Conservation (phyloP, 1,140 invertebrate species). For the Drosophila sucinea region DNA sequence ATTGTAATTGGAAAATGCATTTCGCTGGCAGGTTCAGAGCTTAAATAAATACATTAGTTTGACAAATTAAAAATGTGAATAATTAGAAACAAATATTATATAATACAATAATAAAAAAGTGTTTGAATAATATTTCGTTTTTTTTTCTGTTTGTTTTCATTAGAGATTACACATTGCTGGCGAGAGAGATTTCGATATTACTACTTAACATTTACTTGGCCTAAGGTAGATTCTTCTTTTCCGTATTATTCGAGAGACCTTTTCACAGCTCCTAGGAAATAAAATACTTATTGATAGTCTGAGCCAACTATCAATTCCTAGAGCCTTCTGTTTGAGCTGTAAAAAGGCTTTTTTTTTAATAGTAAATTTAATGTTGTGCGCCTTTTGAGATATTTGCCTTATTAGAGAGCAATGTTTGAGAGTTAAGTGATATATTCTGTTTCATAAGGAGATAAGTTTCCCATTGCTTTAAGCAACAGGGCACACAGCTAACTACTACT, state of each 20-base stretch:
- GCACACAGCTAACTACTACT: constrained; percentile 39
- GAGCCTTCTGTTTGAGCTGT: neutral
- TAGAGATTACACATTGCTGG: constrained; percentile 18
- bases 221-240: constrained; percentile 45
- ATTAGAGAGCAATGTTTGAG: constrained; percentile 40
- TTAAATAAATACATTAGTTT: constrained; percentile 57
- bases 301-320: constrained; percentile 12
- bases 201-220: constrained; percentile 62
- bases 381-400: constrained; percentile 51
- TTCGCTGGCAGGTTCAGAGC: constrained; percentile 70
- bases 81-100: constrained; percentile 32
- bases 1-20: constrained; percentile 62
- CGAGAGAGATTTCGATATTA: constrained; percentile 39
- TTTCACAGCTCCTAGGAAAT: neutral
- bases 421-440: constrained; percentile 28
- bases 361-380: constrained; percentile 41
- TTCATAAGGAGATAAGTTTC: constrained; percentile 33
- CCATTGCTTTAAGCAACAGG: constrained; percentile 51
- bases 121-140: constrained; percentile 11
- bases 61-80: neutral
- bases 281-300: neutral
- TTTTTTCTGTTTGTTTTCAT: constrained; percentile 1
- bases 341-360: neutral
- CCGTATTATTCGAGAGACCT: constrained; percentile 10
- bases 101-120: constrained; percentile 37